Conservation (phyloP, 64 coral and sea anemone genomes). For the Pachyseris speciosa region DNA sequence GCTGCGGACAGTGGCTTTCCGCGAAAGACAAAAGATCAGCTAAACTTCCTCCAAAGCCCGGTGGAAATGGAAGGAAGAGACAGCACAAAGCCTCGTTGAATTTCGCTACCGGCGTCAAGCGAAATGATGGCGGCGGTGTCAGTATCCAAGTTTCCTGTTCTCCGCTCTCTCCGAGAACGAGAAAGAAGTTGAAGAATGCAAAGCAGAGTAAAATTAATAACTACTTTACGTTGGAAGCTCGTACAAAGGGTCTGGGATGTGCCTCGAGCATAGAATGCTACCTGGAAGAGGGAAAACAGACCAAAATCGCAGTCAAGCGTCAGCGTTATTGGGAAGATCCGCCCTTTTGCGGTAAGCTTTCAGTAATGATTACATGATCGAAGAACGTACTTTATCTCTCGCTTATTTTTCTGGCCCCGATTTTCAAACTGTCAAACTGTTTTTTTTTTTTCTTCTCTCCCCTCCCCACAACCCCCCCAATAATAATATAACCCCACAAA, state of each 20-base stretch:
- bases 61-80: neutral
- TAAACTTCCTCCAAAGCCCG: neutral
- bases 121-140: neutral
- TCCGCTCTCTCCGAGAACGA: conserved; percentile 20
- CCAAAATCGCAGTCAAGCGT: conserved; percentile 8
- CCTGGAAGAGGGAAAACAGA: neutral
- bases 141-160: neutral
- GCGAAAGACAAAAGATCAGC: conserved; percentile 42
- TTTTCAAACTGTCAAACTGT: too few species aligned
- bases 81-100: neutral
- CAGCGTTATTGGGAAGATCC: neutral
- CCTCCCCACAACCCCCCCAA: too few species aligned
- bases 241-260: neutral
- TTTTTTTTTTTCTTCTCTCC: too few species aligned
- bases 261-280: neutral
- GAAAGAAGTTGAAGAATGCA: conserved; percentile 7
- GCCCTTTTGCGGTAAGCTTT: neutral
- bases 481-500: too few species aligned
- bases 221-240: neutral
- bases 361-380: too few species aligned
- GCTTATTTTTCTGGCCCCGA: too few species aligned
- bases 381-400: too few species aligned
- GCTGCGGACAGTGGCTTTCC: conserved; percentile 81
- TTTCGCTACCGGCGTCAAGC: neutral
- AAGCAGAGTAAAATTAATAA: conserved; percentile 29